A percentile compares a stretch with the other conserved stretches of the same genome.
These are phyloP conservation scores for Drosophila pseudoobscura DNA, from an alignment of 1,140 invertebrate genomes.

Conservation along the genomic window DNA sequence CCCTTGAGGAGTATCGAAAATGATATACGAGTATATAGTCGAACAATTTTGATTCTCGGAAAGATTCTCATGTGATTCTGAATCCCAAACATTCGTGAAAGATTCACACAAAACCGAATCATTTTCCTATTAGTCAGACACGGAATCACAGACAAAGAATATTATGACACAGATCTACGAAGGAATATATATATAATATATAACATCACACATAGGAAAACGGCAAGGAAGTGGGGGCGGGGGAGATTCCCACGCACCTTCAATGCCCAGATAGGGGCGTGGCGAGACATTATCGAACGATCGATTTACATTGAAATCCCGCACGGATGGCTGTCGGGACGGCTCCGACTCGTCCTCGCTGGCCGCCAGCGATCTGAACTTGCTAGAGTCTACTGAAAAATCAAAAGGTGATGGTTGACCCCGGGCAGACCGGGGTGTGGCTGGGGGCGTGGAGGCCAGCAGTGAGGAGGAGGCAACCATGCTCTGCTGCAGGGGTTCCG, in stretches of 20 bases:
- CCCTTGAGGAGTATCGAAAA: too few species aligned
- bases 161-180: too few species aligned
- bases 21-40: too few species aligned
- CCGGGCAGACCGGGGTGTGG: slow-evolving; percentile 49
- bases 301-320: slow-evolving; percentile 63
- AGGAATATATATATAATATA: background rate
- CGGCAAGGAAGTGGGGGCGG: background rate
- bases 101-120: too few species aligned
- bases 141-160: too few species aligned
- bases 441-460: slow-evolving; percentile 56
- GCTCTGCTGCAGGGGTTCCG: slow-evolving; percentile 57
- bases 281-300: slow-evolving; percentile 79
- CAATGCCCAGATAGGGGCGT: slow-evolving; percentile 73
- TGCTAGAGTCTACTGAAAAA: slow-evolving; percentile 21
- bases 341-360: slow-evolving; percentile 30
- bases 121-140: too few species aligned
- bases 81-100: too few species aligned
- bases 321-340: slow-evolving; percentile 17
- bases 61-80: too few species aligned
- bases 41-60: too few species aligned
- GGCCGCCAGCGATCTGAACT: slow-evolving; percentile 52
- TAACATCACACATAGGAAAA: background rate
- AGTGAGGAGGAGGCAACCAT: slow-evolving; percentile 63
- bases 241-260: slow-evolving; percentile 49
- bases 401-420: slow-evolving; percentile 60